Percentiles rank a stretch among this genome's conserved stretches.
These are phyloP conservation scores for Syrista parreyssii DNA, from an alignment of 2,888 invertebrate genomes.

Conservation along the genomic window DNA sequence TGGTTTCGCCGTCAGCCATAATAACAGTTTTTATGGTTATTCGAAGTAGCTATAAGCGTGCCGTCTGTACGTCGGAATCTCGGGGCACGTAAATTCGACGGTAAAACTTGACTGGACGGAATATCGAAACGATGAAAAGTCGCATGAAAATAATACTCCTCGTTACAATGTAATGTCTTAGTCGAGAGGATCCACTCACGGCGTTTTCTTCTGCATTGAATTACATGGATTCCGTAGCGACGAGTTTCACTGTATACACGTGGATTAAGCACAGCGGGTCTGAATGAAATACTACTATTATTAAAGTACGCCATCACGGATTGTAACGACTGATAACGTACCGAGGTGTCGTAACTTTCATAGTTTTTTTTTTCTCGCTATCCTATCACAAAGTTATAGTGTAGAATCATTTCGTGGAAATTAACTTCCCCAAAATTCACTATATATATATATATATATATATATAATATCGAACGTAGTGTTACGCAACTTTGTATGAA, in stretches of 20 bases:
- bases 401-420: neutral
- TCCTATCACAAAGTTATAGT: neutral
- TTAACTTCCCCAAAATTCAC: neutral
- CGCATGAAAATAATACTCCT: neutral
- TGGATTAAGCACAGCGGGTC: neutral
- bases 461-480: too few relatives aligned
- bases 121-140: neutral
- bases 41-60: neutral
- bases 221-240: neutral
- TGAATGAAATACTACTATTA: constrained; percentile 13
- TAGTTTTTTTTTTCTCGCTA: neutral
- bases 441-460: neutral
- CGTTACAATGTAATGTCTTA: neutral
- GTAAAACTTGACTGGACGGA: neutral
- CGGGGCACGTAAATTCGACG: neutral
- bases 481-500: neutral
- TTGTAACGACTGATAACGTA: constrained; percentile 5
- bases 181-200: neutral
- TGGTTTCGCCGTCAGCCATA: neutral
- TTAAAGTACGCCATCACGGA: constrained; percentile 7
- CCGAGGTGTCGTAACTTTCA: neutral
- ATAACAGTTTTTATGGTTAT: neutral
- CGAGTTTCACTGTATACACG: neutral
- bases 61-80: neutral
- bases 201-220: neutral